Evolutionary conservation across 2,797 vertebrate genomes (phyloP), one percentile per base, ranked within the genome.

Genomic region (Acipenser transmontanus): DNA sequence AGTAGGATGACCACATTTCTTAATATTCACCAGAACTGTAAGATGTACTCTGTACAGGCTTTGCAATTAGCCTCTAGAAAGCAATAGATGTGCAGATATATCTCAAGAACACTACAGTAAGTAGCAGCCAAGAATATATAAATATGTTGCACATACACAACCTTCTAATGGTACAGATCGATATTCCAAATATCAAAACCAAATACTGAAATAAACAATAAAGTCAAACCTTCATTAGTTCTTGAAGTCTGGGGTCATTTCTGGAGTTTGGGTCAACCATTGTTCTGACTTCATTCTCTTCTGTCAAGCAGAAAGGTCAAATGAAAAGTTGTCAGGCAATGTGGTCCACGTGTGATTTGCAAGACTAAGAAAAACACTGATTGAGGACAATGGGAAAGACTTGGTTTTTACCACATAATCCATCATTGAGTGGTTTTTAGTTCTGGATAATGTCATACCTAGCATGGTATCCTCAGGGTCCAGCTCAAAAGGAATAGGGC

Each of bases 391-490:
- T 12, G 51, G 69, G 56, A 65, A 62, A 54, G 12, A 63, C 68
- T 59, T 47, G 0, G 2, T 34, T 34, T 34, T 34, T 34, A 34
- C 34, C 3, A 34, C 4, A 34, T 34, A 34, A 34, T 34, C 34
- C 34, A 34, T 1, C 3, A 34, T 63, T 59, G 13, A 69, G 50
- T 20, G 48, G 56, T 14, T 13, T 52, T 54, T 17, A 34, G 48
- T n/a, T 54, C 20, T 7, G 59, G 0, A 11, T 11, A 59, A 57
- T 64, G 62, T 70, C 69, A 88, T 94, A 98, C 97, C 97, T 49
- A 99, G 89, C 95, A 99, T 94, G 59, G 95, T 99, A 88, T 99
- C 97, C 80, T 99, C 97, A 0, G 95, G 97, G 84, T 99, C 95
- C 80, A 99, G 85, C 83, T 99, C 97, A 0, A 97, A 98, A 72